Conservation (phyloP, 2,113 vertebrate species). For the Zonotrichia leucophrys region DNA sequence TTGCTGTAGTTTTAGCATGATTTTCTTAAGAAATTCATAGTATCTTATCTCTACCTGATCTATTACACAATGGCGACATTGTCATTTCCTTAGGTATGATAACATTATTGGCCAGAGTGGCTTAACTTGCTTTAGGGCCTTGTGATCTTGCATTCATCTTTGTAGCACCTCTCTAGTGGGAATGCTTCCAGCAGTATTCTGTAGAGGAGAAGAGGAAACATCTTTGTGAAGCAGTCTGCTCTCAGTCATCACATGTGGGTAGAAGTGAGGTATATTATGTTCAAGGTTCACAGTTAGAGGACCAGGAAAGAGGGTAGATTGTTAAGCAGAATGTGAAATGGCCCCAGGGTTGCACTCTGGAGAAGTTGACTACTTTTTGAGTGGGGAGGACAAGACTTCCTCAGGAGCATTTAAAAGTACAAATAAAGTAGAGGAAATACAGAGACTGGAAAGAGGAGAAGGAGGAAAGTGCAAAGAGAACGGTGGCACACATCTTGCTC, state of each 20-base stretch:
- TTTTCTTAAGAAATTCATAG: background rate
- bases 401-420: background rate
- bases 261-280: background rate
- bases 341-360: background rate
- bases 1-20: background rate
- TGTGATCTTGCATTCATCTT: conserved; percentile 19
- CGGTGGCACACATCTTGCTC: background rate
- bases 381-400: background rate
- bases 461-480: background rate
- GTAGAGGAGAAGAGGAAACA: background rate
- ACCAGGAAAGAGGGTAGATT: background rate
- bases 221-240: background rate
- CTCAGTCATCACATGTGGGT: background rate
- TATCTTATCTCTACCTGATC: conserved; percentile 16
- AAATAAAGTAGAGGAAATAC: background rate
- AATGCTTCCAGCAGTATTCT: conserved; percentile 28
- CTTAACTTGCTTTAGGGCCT: background rate
- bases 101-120: background rate
- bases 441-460: background rate
- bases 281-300: conserved; percentile 11
- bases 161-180: background rate
- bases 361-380: background rate
- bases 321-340: background rate
- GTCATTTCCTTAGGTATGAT: conserved; percentile 10
- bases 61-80: background rate